Base-by-base conservation (phyloP, 2,888 invertebrate species). In the Heliconius ethilla region DNA sequence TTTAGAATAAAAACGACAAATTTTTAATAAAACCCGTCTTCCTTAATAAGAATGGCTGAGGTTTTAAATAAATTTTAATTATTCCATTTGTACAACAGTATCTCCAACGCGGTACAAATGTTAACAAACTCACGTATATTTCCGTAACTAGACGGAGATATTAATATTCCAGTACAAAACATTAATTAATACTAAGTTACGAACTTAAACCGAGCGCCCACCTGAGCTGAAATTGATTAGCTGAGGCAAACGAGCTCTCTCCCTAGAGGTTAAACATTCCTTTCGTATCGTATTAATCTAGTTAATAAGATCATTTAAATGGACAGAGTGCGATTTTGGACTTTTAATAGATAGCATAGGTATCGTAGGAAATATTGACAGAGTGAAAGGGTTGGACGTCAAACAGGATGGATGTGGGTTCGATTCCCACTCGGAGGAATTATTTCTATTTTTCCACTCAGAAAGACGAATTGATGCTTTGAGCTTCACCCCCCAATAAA, bases 181-280 rank as follows among this genome's bases (percentile, higher is more conserved):
- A 76, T 80, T 81, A 79, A 80, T 80, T 77, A 79, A 75, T 75
- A 75, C 73, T 75, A 78, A 78, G 79, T 72, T 75, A 78, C 63
- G 55, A 76, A 75, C 79, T 78, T 59, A 78, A 79, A 78, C 67
- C 72, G 33, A 72, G 55, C 59, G 72, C 59, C 75, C 78, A 79
- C 79, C 78, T 78, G 79, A 79, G 78, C 75, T 78, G 65, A 75
- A 79, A 78, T 78, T 78, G 79, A 79, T 78, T 78, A 78, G 78
- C 29, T 72, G 63, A 55, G 69, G 75, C 55, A 76, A 78, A 70
- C 67, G 70, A 78, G 74, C 75, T 78, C 75, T 13, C 75, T 78
- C 77, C 69, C 75, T 72, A 22, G 51, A 77, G 78, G 79, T 70
- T 79, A 74, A 76, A 25, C 73, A 77, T 77, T 77, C 76, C 74